Evolutionary conservation across 2,113 vertebrate species (phyloP), one percentile per base, ranked within the genome.

Genomic region (Potamarius usumacintae): DNA sequence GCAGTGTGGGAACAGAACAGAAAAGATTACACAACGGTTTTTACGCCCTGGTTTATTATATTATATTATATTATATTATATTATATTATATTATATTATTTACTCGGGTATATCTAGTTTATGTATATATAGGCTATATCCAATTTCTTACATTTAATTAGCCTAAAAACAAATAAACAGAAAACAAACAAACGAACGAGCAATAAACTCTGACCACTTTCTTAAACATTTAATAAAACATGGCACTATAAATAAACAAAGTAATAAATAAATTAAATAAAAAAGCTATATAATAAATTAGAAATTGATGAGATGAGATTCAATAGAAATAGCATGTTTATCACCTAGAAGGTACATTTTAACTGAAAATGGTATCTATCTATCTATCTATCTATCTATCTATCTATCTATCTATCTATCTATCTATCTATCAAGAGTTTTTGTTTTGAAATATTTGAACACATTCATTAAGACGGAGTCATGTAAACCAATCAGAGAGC

Each of bases 401-500:
- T 34, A 34, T 34, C 34, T 34, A 34, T 34, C 34, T 34, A 34
- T 34, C 34, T 34, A 34, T 34, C 34, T 34, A 34, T 34, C 34
- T 34, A 34, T 34, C 34, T 34, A 34, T 34, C 34, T 34, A 34
- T 34, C 34, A 30, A 2, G 6, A 3, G 25, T 55, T 58, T 30
- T 80, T 80, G n/a, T 20, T 57, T 22, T 12, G 5, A 55, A 84
- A 69, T 34, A 57, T 57, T 84, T 84, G n/a, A 18, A 22, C 52
- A 34, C 30, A 53, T 84, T 55, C 52, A 57, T 84, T 53, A 53
- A 20, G 25, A 27, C 20, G 82, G 55, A 84, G 25, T 34, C n/a
- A 55, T 72, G 8, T 52, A 72, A 42, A 72, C 65, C 67, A 84
- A 84, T 84, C 50, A 71, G n/a, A 55, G 27, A 55, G 65, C 65